These are phyloP conservation scores for Heliconius ethilla DNA, from an alignment of 2,888 invertebrate genomes.

Conservation along the genomic window DNA sequence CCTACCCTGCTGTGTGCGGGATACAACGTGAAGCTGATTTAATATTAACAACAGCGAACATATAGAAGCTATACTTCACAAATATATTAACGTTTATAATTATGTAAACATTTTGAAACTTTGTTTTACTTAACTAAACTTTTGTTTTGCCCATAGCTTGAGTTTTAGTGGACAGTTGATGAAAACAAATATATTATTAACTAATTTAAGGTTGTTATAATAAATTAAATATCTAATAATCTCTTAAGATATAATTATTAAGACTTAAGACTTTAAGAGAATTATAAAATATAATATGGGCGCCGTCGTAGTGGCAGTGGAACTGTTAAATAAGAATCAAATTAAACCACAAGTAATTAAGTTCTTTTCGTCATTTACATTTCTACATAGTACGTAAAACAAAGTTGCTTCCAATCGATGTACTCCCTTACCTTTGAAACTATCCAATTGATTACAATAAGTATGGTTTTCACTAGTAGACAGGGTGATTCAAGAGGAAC, in stretches of 20 bases:
- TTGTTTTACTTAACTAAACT: background rate
- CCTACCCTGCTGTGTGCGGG: too few relatives aligned
- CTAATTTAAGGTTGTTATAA: background rate
- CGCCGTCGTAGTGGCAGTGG: background rate
- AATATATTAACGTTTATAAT: background rate
- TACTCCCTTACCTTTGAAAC: background rate
- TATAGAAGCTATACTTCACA: background rate
- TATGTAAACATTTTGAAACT: background rate
- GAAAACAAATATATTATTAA: slow-evolving; percentile 11
- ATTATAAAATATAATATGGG: background rate
- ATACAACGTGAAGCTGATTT: too few relatives aligned
- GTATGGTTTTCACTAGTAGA: background rate
- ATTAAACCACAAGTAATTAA: too few relatives aligned
- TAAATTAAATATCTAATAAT: background rate
- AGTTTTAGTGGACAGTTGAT: background rate
- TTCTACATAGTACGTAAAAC: background rate
- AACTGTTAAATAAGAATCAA: background rate
- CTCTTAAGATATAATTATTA: background rate
- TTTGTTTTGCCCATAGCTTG: background rate
- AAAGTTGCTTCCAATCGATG: background rate
- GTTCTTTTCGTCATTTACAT: background rate
- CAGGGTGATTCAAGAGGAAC: background rate
- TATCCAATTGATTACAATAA: background rate
- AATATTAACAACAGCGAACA: background rate
- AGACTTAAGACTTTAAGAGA: background rate